Percentiles rank a stretch among this genome's conserved stretches.
These are phyloP conservation scores for Nasua narica DNA, from an alignment of 2,797 vertebrate species.

Conservation along the genomic window DNA sequence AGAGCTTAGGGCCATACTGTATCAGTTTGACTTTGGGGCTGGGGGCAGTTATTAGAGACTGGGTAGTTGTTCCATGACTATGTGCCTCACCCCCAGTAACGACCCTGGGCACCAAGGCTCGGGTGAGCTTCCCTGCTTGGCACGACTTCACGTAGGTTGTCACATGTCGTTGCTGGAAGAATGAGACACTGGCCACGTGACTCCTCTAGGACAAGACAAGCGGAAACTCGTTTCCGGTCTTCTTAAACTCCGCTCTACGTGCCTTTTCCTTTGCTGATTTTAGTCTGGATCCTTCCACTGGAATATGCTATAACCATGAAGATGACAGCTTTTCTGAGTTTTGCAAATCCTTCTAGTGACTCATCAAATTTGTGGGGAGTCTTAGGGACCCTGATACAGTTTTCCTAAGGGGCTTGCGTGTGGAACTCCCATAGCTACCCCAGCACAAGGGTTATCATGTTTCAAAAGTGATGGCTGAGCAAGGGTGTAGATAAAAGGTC, in stretches of 20 bases:
- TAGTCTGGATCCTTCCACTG: neutral
- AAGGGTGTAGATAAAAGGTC: neutral
- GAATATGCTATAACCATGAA: neutral
- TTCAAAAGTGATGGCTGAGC: neutral
- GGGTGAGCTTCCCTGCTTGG: neutral
- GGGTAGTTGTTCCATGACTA: neutral
- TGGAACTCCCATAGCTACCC: neutral
- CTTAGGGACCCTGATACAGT: neutral
- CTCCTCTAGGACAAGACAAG: neutral
- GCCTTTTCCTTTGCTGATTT: neutral
- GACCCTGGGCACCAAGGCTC: neutral
- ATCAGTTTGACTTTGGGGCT: neutral
- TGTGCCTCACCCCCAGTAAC: neutral
- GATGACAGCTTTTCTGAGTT: neutral
- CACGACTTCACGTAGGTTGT: neutral
- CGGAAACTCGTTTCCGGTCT: neutral
- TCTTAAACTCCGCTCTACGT: neutral
- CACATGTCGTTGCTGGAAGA: neutral
- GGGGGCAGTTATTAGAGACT: neutral
- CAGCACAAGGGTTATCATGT: neutral
- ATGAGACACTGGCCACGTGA: neutral
- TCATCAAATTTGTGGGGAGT: neutral
- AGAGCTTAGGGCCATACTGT: neutral
- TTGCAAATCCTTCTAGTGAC: neutral
- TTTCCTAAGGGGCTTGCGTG: neutral